phyloP scores from a whole-genome alignment of 2,888 invertebrate species.

The Sialis fuliginosa region DNA sequence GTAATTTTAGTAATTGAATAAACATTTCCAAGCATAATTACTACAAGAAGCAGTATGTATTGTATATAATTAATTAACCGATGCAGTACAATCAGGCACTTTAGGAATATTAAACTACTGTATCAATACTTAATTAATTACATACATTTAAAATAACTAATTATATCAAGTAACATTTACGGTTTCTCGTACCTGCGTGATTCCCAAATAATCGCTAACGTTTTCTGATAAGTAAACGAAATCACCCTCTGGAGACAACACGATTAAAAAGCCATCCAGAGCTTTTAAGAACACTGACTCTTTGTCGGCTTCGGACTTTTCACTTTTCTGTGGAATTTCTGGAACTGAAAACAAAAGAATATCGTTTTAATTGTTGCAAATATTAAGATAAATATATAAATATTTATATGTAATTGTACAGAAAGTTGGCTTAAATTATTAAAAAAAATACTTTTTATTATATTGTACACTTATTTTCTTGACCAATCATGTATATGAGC shows the following conservation, averaged over 20 bases:
- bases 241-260: constrained; percentile 76
- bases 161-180: background rate
- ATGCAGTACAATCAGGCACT: background rate
- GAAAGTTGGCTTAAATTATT: no score
- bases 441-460: no score
- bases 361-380: no score
- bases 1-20: no score
- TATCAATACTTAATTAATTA: background rate
- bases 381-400: no score
- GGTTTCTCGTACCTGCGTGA: constrained; percentile 58
- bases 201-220: constrained; percentile 76
- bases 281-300: constrained; percentile 59
- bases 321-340: constrained; percentile 15
- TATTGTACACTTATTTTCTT: no score
- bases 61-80: no score
- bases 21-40: no score
- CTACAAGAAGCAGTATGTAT: no score
- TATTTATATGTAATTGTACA: no score
- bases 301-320: constrained; percentile 15
- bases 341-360: constrained; percentile 26
- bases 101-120: background rate
- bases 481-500: no score
- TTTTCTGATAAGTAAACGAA: constrained; percentile 86
- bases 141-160: background rate
- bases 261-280: constrained; percentile 79